Evolutionary conservation across 2,797 vertebrate genomes (phyloP), one percentile per base, ranked within the genome.

Genomic region (Oreonectes daqikongensis): DNA sequence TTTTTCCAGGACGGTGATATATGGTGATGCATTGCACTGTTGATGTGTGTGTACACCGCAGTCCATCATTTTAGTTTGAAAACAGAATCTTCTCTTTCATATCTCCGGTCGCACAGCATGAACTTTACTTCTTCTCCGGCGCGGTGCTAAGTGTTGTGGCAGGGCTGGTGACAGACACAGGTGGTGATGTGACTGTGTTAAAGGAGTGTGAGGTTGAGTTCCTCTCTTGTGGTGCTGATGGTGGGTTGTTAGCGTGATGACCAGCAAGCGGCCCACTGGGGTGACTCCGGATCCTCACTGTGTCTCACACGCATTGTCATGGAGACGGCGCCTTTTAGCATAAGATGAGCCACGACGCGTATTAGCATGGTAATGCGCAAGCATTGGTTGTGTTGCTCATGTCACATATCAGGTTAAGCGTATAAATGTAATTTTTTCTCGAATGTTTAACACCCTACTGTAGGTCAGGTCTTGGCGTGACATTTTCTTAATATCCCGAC

Each of bases 191-290:
- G 73, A 78, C 55, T 72, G 70, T 77, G 79, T 79, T 83, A 81
- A 85, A 80, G 81, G 81, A 75, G 67, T 77, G 64, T 82, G 78
- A 80, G 80, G 53, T 76, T 73, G 72, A 68, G 35, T 69, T 79
- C 28, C 53, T 83, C 72, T 78, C 82, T 76, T 22, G 67, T 75
- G 30, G 80, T 75, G 78, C 79, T 79, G 79, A 85, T 85, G 77
- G 82, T 70, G 64, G 80, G 77, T 69, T 77, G 59, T 74, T 80
- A 75, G 75, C 65, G 35, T 38, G 72, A 78, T 78, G 70, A 73
- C 69, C 72, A 64, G 40, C 68, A 60, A 53, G 66, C 55, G 10
- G 42, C 69, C 35, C 74, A 38, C 60, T 46, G 63, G 59, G 63
- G 79, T 70, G 15, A 46, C 69, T 44, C 61, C 8, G 24, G 57